Evolutionary conservation across 2,888 invertebrate genomes (phyloP), one percentile per base, ranked within the genome.

Genomic region (Dryobotodes eremita): DNA sequence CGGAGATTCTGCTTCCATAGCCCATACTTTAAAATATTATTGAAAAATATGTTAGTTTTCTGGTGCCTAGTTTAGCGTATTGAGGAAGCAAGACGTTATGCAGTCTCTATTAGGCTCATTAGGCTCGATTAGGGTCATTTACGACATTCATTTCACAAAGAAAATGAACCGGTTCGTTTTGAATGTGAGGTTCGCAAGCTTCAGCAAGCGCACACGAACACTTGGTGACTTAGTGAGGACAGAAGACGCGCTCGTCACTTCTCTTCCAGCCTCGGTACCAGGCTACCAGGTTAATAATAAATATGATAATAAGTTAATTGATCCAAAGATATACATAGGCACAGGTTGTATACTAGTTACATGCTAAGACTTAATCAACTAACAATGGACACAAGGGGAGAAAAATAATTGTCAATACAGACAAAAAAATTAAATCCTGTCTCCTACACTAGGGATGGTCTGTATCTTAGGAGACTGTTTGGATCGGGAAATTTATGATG

Each of bases 1-100:
- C 46, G 17, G 36, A 26, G n/a, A 11, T 53, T 61, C 13, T 48
- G 53, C 46, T 66, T 82, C 13, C 46, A 26, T 26, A 42, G 11
- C 65, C n/a, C 26, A 31, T 42, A 31, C n/a, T 77, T 57, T 42
- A 23, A 31, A 77, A 48, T 77, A 50, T 36, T 26, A 55, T 65
- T 48, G 77, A 50, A 42, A 64, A 11, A n/a, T 8, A 23, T 15
- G 17, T 20, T 11, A 53, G 4, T 13, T 20, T 42, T 68, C 5
- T 36, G 36, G 50, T 20, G n/a, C 17, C n/a, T 50, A 36, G 17
- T 26, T 20, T 20, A 59, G 61, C 70, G 8, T 48, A 68, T 20
- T 8, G 8, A 31, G 31, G 20, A 68, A 68, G 23, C 23, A 50
- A 26, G 8, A 42, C n/a, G n/a, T 36, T n/a, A 42, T 36, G 31